Evolutionary conservation across 2,888 invertebrate species (phyloP), one percentile per base, ranked within the genome.

Genomic region (Diploptera punctata): DNA sequence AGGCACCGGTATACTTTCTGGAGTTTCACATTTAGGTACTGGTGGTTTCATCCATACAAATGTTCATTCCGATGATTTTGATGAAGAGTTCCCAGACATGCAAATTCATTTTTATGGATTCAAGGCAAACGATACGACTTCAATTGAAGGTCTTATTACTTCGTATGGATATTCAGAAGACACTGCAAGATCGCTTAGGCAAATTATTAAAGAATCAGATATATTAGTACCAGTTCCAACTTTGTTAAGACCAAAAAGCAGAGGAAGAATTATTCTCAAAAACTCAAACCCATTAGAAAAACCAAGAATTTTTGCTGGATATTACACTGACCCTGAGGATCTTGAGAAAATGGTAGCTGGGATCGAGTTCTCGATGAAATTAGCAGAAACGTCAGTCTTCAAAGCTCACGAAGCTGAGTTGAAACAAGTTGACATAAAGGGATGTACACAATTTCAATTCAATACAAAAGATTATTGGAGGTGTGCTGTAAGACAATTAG

Each of bases 261-360:
- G 82, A 57, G 90, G 90, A 18, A 79, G 80, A 72, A 79, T 93
- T 1, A 81, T 83, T 71, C 80, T 93, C 16, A 80, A 80, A 49
- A 86, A 87, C 0, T 81, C 80, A 0, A 80, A 91, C 79, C 89
- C 90, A 0, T 80, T 82, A 29, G 87, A 89, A 9, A 82, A 86
- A 69, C 91, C 91, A 0, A 77, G 84, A 24, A 88, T 93, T 61
- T 83, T 87, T 76, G 83, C 90, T 1, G 90, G 90, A 77, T 92
- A 91, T 80, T 85, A 92, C 38, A 79, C 82, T 0, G 84, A 89
- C n/a, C 79, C 82, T 0, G 81, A 84, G 70, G 91, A 92, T 78
- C 76, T 87, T 0, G 79, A 84, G 26, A 85, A 84, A 0, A 81
- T 88, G 1, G 81, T 86, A 61, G 80, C 86, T 52, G 87, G 86